Conservation (phyloP, 2,888 invertebrate species). For the Amaurobius ferox region DNA sequence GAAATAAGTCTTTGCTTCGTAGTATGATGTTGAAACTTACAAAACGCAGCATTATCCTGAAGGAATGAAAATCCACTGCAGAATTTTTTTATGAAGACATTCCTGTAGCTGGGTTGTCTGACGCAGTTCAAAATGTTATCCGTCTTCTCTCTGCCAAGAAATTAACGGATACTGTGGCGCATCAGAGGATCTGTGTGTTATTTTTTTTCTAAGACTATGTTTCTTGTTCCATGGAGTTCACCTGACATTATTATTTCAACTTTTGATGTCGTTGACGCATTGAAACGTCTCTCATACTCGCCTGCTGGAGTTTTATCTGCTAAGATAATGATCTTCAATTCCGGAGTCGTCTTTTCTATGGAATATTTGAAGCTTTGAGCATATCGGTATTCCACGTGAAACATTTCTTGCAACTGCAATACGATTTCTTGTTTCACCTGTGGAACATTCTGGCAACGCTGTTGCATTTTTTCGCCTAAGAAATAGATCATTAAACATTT, state of each 20-base stretch:
- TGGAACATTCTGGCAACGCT: constrained; percentile 71
- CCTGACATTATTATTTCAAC: constrained; percentile 2
- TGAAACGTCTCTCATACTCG: constrained; percentile 17
- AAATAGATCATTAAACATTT: constrained; percentile 73
- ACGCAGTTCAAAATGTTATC: constrained; percentile 75
- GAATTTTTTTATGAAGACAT: constrained; percentile 73
- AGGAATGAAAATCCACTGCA: constrained; percentile 75
- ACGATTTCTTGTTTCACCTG: constrained; percentile 74
- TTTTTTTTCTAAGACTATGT: constrained; percentile 76
- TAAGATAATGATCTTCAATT: neutral
- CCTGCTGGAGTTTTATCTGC: neutral
- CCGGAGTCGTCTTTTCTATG: constrained; percentile 74
- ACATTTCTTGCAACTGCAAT: constrained; percentile 75
- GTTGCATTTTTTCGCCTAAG: too few species aligned
- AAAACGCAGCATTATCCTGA: constrained; percentile 74
- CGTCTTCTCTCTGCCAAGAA: constrained; percentile 74
- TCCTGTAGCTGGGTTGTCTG: constrained; percentile 73
- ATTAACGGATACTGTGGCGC: neutral
- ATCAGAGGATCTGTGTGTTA: constrained; percentile 75
- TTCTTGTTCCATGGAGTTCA: constrained; percentile 65
- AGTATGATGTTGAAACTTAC: constrained; percentile 70
- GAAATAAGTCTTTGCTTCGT: constrained; percentile 75
- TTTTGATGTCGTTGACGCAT: constrained; percentile 3
- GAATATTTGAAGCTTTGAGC: constrained; percentile 76
- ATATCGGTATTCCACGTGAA: constrained; percentile 73